These are phyloP conservation scores for Plectrocnemia conspersa DNA, from an alignment of 1,140 invertebrate genomes.

Conservation along the genomic window DNA sequence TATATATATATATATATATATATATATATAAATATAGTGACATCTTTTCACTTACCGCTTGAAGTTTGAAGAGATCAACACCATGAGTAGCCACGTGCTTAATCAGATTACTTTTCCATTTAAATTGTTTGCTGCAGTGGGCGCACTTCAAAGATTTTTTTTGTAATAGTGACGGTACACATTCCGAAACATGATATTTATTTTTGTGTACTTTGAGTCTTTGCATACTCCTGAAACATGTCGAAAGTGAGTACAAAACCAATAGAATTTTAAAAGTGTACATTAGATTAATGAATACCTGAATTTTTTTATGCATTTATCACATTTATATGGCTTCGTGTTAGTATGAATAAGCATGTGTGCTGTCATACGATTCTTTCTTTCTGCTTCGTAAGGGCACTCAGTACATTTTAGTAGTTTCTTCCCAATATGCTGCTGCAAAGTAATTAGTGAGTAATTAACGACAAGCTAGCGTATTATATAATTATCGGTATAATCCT, in stretches of 20 bases:
- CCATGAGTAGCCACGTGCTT: conserved; percentile 88
- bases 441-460: conserved; percentile 2
- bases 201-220: conserved; percentile 87
- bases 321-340: conserved; percentile 83
- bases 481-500: too few relatives aligned
- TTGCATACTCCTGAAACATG: conserved; percentile 81
- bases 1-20: too few relatives aligned
- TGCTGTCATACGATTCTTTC: conserved; percentile 85
- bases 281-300: conserved; percentile 37
- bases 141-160: conserved; percentile 89
- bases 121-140: conserved; percentile 78
- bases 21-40: too few relatives aligned
- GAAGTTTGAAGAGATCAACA: too few relatives aligned
- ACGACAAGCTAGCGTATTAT: too few relatives aligned
- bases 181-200: conserved; percentile 88
- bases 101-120: conserved; percentile 91
- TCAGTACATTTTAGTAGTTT: conserved; percentile 95
- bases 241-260: too few relatives aligned
- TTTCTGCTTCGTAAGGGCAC: conserved; percentile 91
- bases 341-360: conserved; percentile 95
- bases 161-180: conserved; percentile 79
- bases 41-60: too few relatives aligned
- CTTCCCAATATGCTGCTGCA: conserved; percentile 88
- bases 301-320: conserved; percentile 75
- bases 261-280: conserved; percentile 2